Evolutionary conservation across 1,140 invertebrate species (phyloP).

Genomic region (Matsumurasca onukii): DNA sequence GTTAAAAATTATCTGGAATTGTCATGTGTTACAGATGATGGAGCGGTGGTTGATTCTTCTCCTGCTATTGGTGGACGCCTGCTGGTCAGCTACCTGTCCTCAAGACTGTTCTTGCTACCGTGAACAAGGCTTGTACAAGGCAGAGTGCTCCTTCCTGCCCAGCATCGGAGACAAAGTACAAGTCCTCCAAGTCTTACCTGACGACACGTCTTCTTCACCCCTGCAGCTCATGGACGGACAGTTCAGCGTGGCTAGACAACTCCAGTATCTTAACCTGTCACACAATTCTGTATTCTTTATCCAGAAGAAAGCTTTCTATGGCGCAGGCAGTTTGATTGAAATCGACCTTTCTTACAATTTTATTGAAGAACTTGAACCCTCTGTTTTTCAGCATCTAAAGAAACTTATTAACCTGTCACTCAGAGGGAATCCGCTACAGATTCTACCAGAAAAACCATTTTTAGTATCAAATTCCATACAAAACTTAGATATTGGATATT

Average conservation of each 20-base stretch:
- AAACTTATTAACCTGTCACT: constrained; percentile 35
- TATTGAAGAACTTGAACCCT: constrained; percentile 63
- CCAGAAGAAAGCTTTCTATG: constrained; percentile 69
- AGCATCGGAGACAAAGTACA: constrained; percentile 18
- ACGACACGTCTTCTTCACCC: not conserved
- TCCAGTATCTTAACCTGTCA: constrained; percentile 49
- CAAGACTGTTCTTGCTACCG: constrained; percentile 33
- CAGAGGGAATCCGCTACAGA: constrained; percentile 38
- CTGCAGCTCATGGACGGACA: constrained; percentile 34
- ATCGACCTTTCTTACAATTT: constrained; percentile 79
- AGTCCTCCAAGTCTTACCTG: constrained; percentile 25
- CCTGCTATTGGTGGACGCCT: constrained; percentile 20
- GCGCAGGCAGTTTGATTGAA: constrained; percentile 77
- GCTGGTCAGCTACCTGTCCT: constrained; percentile 32
- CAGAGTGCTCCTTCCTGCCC: constrained; percentile 29
- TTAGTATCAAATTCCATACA: constrained; percentile 38
- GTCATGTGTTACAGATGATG: too few relatives aligned
- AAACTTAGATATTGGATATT: constrained; percentile 39
- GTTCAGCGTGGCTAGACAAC: constrained; percentile 32
- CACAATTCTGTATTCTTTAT: constrained; percentile 71
- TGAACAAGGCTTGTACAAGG: constrained; percentile 28
- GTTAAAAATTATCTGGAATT: too few relatives aligned
- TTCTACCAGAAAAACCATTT: constrained; percentile 30
- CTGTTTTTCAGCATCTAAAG: constrained; percentile 34
- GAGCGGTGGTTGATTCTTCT: too few relatives aligned